Evolutionary conservation across 37 sponge, comb jelly and placozoan species (phyloP).

Genomic region (Trichoplax adhaerens): DNA sequence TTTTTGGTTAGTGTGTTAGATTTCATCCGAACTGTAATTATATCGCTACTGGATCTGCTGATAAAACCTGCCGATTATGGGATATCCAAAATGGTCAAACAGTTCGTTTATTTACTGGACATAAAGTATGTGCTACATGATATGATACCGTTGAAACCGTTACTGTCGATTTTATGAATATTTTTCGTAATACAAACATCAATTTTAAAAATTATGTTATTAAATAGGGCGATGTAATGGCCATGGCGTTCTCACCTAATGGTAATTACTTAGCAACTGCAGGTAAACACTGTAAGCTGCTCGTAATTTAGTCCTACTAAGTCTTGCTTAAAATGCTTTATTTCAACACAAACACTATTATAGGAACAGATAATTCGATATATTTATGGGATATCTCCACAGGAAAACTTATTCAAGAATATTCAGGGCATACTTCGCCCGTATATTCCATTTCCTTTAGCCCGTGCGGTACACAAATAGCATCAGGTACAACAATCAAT

Average conservation of each 20-base stretch:
- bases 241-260: slow-evolving; percentile 36
- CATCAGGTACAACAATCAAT: too few species aligned
- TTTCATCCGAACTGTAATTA: slow-evolving; percentile 71
- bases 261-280: slow-evolving; percentile 36
- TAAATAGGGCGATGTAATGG: slow-evolving; percentile 19
- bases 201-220: neutral
- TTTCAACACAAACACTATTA: neutral
- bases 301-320: neutral
- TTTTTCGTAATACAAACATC: too few species aligned
- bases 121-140: slow-evolving; percentile 21
- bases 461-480: too few species aligned
- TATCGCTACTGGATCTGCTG: slow-evolving; percentile 57
- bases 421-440: slow-evolving; percentile 8
- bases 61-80: slow-evolving; percentile 63
- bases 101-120: slow-evolving; percentile 38
- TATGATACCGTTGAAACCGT: neutral
- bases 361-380: slow-evolving; percentile 29
- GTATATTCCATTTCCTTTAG: too few species aligned
- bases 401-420: slow-evolving; percentile 15
- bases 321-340: neutral
- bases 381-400: slow-evolving; percentile 38
- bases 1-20: slow-evolving; percentile 17
- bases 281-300: slow-evolving; percentile 2
- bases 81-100: slow-evolving; percentile 63
- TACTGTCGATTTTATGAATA: neutral